Evolutionary conservation across 2,888 invertebrate genomes (phyloP), one percentile per base, ranked within the genome.

Genomic region (Linnaemya tessellans): DNA sequence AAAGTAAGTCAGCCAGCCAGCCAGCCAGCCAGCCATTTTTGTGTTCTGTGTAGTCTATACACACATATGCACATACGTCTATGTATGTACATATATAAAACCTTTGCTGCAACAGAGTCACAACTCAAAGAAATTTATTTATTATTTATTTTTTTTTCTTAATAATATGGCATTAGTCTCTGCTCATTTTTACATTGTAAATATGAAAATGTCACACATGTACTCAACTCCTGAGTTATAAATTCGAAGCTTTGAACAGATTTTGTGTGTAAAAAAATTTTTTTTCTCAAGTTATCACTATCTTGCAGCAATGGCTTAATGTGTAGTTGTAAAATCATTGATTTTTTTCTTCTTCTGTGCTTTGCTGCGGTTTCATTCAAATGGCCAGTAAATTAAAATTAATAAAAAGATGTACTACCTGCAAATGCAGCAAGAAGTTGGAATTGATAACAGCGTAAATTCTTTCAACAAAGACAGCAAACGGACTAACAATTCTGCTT

Each of bases 241-340:
- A 30, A 30, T 30, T 30, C 3, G 30, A 30, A 30, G 5, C 3
- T 5, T 30, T 30, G 5, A 30, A 5, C 30, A 3, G 30, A 30
- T 30, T 30, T 30, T 30, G 2, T 30, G 30, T 30, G 30, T 30
- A 30, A 30, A 30, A 3, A 2, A 5, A 30, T 30, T 30, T 30
- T 2, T 30, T 30, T 30, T n/a, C 5, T 30, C 2, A 30, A 5
- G 30, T 30, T 30, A 30, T 30, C 5, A 30, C 30, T 30, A 5
- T 30, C 30, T 30, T 30, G 30, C 30, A 30, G 30, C 30, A 30
- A 30, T 3, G 30, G 2, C 30, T 30, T 5, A 5, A 25, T 56
- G 15, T 15, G 1, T 5, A 67, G 58, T 54, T 75, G 51, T 65
- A 5, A 49, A 41, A 51, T 58, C 35, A 78, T 78, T 68, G 60